These are phyloP conservation scores for Chironex yamaguchii DNA, from an alignment of 30 jellyfish, hydroid and myxozoan genomes.

Conservation along the genomic window DNA sequence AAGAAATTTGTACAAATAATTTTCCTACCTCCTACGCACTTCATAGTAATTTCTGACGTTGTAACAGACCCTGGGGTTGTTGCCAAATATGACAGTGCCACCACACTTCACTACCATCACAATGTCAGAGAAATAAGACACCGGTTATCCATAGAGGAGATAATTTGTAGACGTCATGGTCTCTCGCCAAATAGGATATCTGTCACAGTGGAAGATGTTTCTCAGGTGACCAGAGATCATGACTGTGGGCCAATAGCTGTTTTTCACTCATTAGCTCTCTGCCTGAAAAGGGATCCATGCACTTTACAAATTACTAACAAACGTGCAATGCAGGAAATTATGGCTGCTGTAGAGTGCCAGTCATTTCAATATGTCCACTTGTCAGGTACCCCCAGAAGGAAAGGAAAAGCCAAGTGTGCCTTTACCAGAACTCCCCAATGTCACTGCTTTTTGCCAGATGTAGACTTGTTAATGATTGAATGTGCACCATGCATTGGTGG, in stretches of 20 bases:
- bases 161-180: background rate
- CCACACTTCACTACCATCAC: background rate
- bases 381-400: background rate
- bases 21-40: too few species aligned
- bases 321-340: background rate
- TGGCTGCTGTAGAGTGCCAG: background rate
- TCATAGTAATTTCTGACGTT: too few species aligned
- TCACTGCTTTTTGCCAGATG: constrained; percentile 13
- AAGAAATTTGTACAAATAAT: too few species aligned
- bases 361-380: background rate
- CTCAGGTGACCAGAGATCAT: background rate
- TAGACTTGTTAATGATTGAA: background rate
- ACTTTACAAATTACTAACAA: background rate
- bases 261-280: background rate
- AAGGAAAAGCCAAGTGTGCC: background rate
- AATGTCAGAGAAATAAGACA: background rate
- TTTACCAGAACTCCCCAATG: background rate
- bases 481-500: constrained; percentile 6
- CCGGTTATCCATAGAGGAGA: background rate
- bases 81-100: background rate
- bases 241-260: constrained; percentile 9
- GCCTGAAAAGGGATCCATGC: background rate
- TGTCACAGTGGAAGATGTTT: background rate
- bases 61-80: too few species aligned
- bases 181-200: background rate